Conservation (phyloP, 2,113 vertebrate genomes). For the Barbus barbus region DNA sequence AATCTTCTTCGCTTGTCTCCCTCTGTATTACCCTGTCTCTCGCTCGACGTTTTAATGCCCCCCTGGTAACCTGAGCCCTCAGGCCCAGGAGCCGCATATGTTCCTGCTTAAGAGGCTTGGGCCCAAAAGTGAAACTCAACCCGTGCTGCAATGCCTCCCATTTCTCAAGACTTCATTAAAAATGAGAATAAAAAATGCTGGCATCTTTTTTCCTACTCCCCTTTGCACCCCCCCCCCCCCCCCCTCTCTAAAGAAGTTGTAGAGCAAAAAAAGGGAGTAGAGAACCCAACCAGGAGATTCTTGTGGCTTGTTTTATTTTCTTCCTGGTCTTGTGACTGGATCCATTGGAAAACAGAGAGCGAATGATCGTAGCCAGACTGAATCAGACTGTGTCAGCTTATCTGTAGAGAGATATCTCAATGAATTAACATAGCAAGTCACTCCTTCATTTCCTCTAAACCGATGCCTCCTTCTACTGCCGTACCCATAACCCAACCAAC, state of each 20-base stretch:
- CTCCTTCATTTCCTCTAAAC: slow-evolving; percentile 47
- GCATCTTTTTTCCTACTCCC: slow-evolving; percentile 29
- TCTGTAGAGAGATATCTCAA: slow-evolving; percentile 33
- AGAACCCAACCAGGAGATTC: slow-evolving; percentile 47
- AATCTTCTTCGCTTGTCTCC: background rate
- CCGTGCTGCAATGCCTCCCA: slow-evolving; percentile 62
- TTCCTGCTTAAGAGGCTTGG: slow-evolving; percentile 73
- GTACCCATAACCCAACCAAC: slow-evolving; percentile 67
- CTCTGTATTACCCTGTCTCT: background rate
- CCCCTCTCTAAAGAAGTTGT: slow-evolving; percentile 28
- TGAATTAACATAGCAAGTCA: slow-evolving; percentile 5
- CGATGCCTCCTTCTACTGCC: slow-evolving; percentile 71
- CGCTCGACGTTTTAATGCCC: slow-evolving; percentile 22
- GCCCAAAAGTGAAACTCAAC: slow-evolving; percentile 72
- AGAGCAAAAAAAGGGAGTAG: slow-evolving; percentile 19
- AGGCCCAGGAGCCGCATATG: slow-evolving; percentile 73
- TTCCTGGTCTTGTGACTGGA: slow-evolving; percentile 49
- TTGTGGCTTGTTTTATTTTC: slow-evolving; percentile 58
- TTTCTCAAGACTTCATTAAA: slow-evolving; percentile 69
- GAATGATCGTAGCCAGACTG: slow-evolving; percentile 38
- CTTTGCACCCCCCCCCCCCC: background rate
- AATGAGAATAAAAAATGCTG: slow-evolving; percentile 54
- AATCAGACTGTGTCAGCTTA: slow-evolving; percentile 31
- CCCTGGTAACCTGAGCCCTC: slow-evolving; percentile 53
- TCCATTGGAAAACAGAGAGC: slow-evolving; percentile 42